Evolutionary conservation across 2,113 vertebrate species (phyloP).

Genomic region (Triplophysa dalaica): DNA sequence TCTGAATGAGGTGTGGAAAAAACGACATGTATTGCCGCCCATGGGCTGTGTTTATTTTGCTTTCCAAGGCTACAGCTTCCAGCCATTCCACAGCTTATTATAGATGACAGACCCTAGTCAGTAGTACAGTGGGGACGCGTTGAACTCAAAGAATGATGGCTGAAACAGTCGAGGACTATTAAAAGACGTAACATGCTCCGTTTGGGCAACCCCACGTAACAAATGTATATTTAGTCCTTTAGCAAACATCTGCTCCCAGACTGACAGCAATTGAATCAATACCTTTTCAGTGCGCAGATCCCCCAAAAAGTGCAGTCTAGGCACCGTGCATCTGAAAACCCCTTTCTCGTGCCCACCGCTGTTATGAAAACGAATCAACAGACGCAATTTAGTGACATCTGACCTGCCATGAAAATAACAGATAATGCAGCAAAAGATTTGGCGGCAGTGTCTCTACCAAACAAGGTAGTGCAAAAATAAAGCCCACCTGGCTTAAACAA

Average conservation of each 20-base stretch:
- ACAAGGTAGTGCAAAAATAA: constrained; percentile 51
- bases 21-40: constrained; percentile 41
- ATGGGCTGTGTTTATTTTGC: constrained; percentile 63
- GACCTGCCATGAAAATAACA: constrained; percentile 29
- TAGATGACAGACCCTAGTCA: constrained; percentile 67
- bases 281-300: constrained; percentile 63
- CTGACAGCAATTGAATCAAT: constrained; percentile 71
- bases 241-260: constrained; percentile 65
- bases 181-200: constrained; percentile 66
- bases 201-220: constrained; percentile 70
- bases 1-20: background rate
- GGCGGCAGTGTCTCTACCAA: constrained; percentile 27
- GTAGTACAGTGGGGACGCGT: constrained; percentile 56
- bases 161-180: constrained; percentile 71
- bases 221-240: constrained; percentile 64
- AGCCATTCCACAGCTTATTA: constrained; percentile 74
- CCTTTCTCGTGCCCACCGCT: constrained; percentile 25
- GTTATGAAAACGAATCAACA: constrained; percentile 51
- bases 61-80: constrained; percentile 65
- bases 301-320: constrained; percentile 44
- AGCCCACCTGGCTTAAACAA: constrained; percentile 51
- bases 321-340: constrained; percentile 40
- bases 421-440: constrained; percentile 15
- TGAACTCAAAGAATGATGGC: constrained; percentile 76
- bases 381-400: constrained; percentile 34